These are phyloP conservation scores for Luscinia megarhynchos DNA, from an alignment of 2,797 vertebrate species.

Conservation along the genomic window DNA sequence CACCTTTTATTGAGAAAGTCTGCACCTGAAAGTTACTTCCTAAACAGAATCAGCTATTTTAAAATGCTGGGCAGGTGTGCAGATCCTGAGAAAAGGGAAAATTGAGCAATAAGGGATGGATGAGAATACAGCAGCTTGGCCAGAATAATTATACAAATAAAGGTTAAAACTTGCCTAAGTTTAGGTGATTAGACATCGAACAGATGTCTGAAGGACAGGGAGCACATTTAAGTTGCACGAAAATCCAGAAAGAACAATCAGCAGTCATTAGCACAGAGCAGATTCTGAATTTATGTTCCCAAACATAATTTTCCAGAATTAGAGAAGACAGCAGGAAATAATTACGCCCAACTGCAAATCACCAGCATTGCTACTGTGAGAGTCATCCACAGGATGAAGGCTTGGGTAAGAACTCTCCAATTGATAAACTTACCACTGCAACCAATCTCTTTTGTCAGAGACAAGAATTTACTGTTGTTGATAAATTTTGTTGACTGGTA, in stretches of 20 bases:
- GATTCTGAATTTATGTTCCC: not conserved
- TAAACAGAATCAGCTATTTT: not conserved
- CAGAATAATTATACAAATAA: not conserved
- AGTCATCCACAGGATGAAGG: not conserved
- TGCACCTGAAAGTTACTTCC: not conserved
- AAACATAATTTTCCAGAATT: not conserved
- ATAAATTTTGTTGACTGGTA: not conserved
- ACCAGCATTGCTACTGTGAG: not conserved
- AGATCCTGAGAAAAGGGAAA: not conserved
- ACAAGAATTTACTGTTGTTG: not conserved
- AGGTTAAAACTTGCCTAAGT: not conserved
- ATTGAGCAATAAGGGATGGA: not conserved
- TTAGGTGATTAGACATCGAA: not conserved
- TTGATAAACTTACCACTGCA: not conserved
- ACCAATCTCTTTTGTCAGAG: not conserved
- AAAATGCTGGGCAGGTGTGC: not conserved
- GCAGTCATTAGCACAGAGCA: not conserved
- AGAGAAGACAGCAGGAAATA: not conserved
- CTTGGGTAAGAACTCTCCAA: not conserved
- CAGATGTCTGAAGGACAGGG: not conserved
- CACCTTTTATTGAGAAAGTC: not conserved
- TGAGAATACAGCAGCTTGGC: not conserved
- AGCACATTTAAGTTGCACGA: rapidly evolving
- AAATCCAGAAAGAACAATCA: not conserved
- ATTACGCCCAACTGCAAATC: not conserved